Base-by-base conservation (phyloP, 2,888 invertebrate species). In the Drosophila acutilabella region DNA sequence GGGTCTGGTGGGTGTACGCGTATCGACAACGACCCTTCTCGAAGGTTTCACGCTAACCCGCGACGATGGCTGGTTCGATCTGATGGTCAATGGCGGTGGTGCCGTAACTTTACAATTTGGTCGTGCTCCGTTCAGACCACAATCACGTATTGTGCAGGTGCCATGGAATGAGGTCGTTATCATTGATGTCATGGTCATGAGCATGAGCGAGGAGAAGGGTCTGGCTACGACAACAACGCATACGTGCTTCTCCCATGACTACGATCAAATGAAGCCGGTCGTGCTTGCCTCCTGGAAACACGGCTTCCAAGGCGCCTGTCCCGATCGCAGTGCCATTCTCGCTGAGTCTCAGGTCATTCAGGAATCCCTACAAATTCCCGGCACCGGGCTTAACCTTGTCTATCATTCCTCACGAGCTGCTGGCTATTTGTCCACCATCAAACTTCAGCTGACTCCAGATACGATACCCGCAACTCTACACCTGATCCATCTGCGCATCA, bases 131-230 rank as follows among this genome's bases (percentile, higher is more conserved):
- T 98, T 98, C 93, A 95, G 97, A 74, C 96, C 97, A 1, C 96
- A 97, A 81, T 96, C 95, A 47, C 95, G 97, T 90, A 97, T 98
- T 67, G 96, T 97, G 18, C 97, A 96, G 91, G 97, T 98, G 26
- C 98, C 99, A 10, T 98, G 99, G 98, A 99, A 99, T 93, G 97
- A 98, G 95, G 98, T 99, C 78, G 97, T 99, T 56, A 97, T 98
- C 81, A 98, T 98, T 88, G 97, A 98, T 89, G 95, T 96, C 47
- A 95, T 98, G 40, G 94, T 96, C 72, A 96, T 97, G 95, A 95
- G 95, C 60, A 95, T 96, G 56, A 95, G 95, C 1, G 97, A 98
- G 74, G 97, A 97, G 81, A 96, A 96, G 90, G 92, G 94, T 5
- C 92, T 94, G 44, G 91, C 93, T 47, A 93, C 94, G 2, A 93